These are phyloP conservation scores for Martes flavigula DNA, from an alignment of 2,797 vertebrate species.

Conservation along the genomic window DNA sequence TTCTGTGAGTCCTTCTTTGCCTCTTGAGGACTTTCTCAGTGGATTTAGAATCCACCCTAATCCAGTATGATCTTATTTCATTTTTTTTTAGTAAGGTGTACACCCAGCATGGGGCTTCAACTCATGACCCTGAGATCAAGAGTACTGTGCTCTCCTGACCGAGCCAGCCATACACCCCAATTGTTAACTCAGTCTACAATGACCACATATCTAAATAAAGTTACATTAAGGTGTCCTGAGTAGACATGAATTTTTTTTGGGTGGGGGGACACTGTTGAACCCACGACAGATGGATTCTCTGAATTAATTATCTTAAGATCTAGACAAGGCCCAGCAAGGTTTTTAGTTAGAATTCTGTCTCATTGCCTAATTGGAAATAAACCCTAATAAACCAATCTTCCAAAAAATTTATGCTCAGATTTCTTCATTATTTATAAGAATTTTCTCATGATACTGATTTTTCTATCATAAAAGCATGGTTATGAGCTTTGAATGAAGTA, in stretches of 20 bases:
- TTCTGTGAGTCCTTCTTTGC: not conserved
- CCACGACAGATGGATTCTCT: not conserved
- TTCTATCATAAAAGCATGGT: not conserved
- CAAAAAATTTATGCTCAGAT: not conserved
- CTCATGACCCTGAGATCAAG: not conserved
- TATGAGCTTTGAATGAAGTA: not conserved
- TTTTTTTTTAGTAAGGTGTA: not conserved
- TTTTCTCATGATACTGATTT: not conserved
- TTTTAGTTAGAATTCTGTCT: not conserved
- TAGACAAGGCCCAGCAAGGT: not conserved
- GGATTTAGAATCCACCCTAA: not conserved
- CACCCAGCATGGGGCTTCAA: not conserved
- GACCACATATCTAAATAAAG: not conserved
- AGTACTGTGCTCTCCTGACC: not conserved
- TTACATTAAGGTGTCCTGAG: not conserved
- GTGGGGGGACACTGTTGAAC: not conserved
- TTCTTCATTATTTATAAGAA: constrained; percentile 6
- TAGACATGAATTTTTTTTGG: not conserved
- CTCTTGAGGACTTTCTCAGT: not conserved
- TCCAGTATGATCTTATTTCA: not conserved
- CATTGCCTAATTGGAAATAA: not conserved
- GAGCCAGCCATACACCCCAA: not conserved
- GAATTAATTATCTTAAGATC: not conserved
- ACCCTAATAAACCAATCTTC: not conserved
- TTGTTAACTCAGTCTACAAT: not conserved